Evolutionary conservation across 2,888 invertebrate species (phyloP), one percentile per base, ranked within the genome.

Genomic region (Alcis repandata): DNA sequence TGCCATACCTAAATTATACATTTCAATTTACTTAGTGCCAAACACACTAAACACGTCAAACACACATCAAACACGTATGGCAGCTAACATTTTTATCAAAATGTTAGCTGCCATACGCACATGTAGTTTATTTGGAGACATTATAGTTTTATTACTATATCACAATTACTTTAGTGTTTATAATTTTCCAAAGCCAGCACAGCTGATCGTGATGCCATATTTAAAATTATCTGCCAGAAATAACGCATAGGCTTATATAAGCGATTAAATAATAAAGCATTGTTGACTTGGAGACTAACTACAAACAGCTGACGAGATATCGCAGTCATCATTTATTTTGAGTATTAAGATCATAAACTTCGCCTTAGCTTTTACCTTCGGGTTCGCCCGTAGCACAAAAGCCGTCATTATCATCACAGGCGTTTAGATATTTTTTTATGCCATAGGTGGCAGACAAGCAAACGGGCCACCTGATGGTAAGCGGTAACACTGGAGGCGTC

Each of bases 251-350:
- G 48, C 49, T 33, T 49, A 38, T 6, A 27, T 27, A 27, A 6
- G 27, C 27, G n/a, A 52, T 38, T 36, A 52, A 52, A 52, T 20
- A 38, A 38, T 33, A 13, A 49, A 33, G 49, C 17, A 33, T 33
- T 49, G 49, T 49, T 49, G 49, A 49, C 33, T 33, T 17, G 10
- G 33, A 33, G 33, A 49, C 33, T 49, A 49, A 49, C 33, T 49
- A 49, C 17, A 17, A 49, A 20, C 32, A 33, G 32, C 32, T 49
- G 49, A 49, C 11, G 10, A 9, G 15, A 32, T n/a, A 4, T 32
- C 6, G 10, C 9, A 48, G 32, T 27, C 15, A 48, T 20, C 19
- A 8, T 43, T 43, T 10, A 13, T 9, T n/a, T n/a, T n/a, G n/a
- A n/a, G n/a, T n/a, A n/a, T n/a, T n/a, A n/a, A n/a, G n/a, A n/a